Evolutionary conservation across 2,888 invertebrate species (phyloP), one percentile per base, ranked within the genome.

Genomic region (Campoplex capitator): DNA sequence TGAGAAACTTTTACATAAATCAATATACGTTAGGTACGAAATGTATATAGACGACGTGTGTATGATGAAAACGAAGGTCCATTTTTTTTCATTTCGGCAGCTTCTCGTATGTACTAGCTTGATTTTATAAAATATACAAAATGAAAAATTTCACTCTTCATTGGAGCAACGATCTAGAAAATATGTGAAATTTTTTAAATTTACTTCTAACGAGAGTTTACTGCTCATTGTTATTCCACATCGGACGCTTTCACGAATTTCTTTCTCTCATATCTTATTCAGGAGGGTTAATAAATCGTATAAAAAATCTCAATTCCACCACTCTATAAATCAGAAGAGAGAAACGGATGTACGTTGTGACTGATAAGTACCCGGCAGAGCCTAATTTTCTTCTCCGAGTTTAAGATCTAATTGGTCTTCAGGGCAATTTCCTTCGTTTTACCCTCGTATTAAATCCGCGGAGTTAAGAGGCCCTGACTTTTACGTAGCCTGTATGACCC

Each of bases 321-420:
- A 56, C 65, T 45, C n/a, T 7, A 32, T 56, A 42, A 58, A 58
- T 45, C 70, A 42, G 45, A 42, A 32, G 51, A 62, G 62, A 67
- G 67, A 74, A 42, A 73, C 58, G 68, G 58, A 68, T 74, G 73
- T 54, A 71, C 67, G 51, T 28, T 67, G 48, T 65, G 45, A 80
- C 62, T 28, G 35, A 51, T 48, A 71, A 67, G 45, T 38, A 42
- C 71, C 51, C 48, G 68, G 70, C 68, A 70, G 23, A 23, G 71
- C 38, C 32, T 68, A 48, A 78, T 75, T 65, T 32, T 38, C 54
- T 35, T 79, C 74, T 23, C n/a, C 35, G 28, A 79, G 45, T 28
- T 79, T 80, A 23, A 80, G 58, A n/a, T 70, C 80, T 83, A 76
- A 83, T 83, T 67, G 79, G 75, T 83, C 56, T 54, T 83, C 45